Evolutionary conservation across 2,797 vertebrate species (phyloP), one percentile per base, ranked within the genome.

Genomic region (Centroberyx gerrardi): DNA sequence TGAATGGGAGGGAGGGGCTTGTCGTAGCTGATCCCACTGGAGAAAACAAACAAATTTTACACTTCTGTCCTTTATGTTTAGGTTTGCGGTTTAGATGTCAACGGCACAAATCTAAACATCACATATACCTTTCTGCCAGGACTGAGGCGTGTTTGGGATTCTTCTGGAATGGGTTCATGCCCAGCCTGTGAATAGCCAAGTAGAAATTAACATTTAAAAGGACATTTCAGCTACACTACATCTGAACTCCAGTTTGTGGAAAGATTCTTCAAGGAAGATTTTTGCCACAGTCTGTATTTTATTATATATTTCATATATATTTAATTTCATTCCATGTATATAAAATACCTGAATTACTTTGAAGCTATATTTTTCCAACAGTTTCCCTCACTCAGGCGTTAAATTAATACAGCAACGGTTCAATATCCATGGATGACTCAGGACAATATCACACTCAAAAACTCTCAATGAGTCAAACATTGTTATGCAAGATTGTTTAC

Each of bases 81-180:
- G 0, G 46, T n/a, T 36, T 3, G 13, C 18, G 1, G 1, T 65
- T 46, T 4, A 13, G 18, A 61, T 8, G 14, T 42, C 1, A 15
- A 38, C 3, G 1, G 12, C 0, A 33, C 3, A 52, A 28, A 65
- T 0, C 0, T 2, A 0, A 2, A 60, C 10, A 71, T 3, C 13
- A 3, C 18, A 91, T 83, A 8, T 69, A 97, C 97, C 97, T 98
- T 93, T 98, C 97, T 74, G 97, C 92, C 72, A 98, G 92, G 67
- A 99, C 97, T 0, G 97, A 97, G 0, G 97, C 97, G 46, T 98
- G 97, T 84, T 98, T 98, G 51, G 97, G 97, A 87, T 99, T 98
- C 95, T 98, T 98, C 94, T 98, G 97, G 93, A 99, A 98, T 2
- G 97, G 96, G 93, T 98, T 98, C 97, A 97, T 97, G 62, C 97